Evolutionary conservation across 1,140 invertebrate genomes (phyloP), one percentile per base, ranked within the genome.

Genomic region (Paralvinella palmiformis): DNA sequence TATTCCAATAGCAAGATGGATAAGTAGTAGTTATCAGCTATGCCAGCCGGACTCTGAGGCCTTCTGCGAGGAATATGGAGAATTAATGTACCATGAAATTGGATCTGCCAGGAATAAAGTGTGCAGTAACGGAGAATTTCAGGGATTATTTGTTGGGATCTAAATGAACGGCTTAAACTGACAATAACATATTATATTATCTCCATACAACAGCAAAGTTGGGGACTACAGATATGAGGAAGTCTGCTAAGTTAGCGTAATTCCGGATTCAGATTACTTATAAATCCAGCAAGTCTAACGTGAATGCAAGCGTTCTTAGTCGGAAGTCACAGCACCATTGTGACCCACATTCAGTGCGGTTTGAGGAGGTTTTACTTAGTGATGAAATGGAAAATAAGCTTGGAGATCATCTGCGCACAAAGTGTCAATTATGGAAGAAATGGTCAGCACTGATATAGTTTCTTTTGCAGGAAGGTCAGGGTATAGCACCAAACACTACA

Each of bases 101-200:
- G 5, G 22, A 57, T 20, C 33, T 57, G 13, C 33, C 33, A 33
- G 55, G 29, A 32, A 6, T 57, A 33, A 32, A 57, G 22, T 57
- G 27, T 24, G 55, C n/a, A 32, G 55, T 32, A 31, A 27, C 27
- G 22, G 33, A 27, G n/a, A n/a, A n/a, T n/a, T n/a, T n/a, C n/a
- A n/a, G n/a, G n/a, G n/a, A n/a, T n/a, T 10, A 41, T 10, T 13
- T 53, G 13, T 10, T 27, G 7, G 50, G 50, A 10, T 13, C 31
- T 4, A 56, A 27, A 29, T 69, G 69, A 60, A 48, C 55, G n/a
- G 66, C 68, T 13, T 17, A 63, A 24, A 70, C 68, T n/a, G 64
- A 72, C 52, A 70, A 70, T 56, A 72, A 70, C 57, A 66, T 62
- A 17, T 36, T 72, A n/a, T 69, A 63, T 2, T 72, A 72, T 60